Evolutionary conservation across 2,113 vertebrate genomes (phyloP).

Genomic region (Ceuthmochares aereus): DNA sequence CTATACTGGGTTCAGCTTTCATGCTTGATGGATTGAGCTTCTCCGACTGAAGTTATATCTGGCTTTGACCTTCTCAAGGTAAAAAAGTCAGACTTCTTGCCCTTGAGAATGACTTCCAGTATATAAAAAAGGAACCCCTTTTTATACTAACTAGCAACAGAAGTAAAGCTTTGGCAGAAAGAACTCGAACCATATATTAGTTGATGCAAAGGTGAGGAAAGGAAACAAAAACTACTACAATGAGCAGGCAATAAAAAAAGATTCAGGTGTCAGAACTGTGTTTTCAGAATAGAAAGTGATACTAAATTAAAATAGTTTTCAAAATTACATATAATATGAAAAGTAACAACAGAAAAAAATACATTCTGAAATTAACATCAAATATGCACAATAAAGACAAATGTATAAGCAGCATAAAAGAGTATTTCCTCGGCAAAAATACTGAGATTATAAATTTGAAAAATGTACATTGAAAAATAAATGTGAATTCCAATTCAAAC

Average conservation of each 20-base stretch:
- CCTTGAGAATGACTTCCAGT: constrained; percentile 37
- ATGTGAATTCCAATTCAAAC: not conserved
- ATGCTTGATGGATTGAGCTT: constrained; percentile 74
- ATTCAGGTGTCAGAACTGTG: not conserved
- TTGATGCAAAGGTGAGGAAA: not conserved
- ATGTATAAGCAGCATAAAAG: not conserved
- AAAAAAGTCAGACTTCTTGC: constrained; percentile 49
- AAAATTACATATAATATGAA: not conserved
- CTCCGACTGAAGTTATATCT: constrained; percentile 63
- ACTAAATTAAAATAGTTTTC: not conserved
- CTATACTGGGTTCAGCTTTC: constrained; percentile 73
- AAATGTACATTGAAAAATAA: not conserved
- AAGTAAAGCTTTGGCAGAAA: not conserved
- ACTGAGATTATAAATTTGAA: not conserved
- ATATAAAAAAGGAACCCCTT: not conserved
- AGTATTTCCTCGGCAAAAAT: not conserved
- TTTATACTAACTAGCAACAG: not conserved
- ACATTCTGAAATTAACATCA: not conserved
- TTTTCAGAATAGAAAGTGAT: not conserved
- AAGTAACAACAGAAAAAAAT: not conserved
- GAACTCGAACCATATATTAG: not conserved
- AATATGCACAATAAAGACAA: not conserved
- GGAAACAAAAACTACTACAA: not conserved
- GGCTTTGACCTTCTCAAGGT: constrained; percentile 51
- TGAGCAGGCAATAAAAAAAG: not conserved